phyloP scores from a whole-genome alignment of 2,888 invertebrate species.

The Hesperia comma region DNA sequence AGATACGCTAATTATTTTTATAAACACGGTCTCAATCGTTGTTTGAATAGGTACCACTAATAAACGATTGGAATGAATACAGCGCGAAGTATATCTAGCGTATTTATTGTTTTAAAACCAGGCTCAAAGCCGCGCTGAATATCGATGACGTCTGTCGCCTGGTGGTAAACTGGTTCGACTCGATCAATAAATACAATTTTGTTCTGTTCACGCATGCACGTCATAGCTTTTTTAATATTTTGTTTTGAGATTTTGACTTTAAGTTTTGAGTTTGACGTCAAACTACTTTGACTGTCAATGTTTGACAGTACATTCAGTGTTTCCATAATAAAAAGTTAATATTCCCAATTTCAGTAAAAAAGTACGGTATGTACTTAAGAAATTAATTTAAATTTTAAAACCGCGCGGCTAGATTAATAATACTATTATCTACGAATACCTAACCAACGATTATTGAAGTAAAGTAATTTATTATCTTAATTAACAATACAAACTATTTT shows the following conservation, averaged over 20 bases:
- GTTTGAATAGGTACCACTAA: slow-evolving; percentile 39
- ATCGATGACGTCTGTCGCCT: slow-evolving; percentile 37
- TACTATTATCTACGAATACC: too few relatives aligned
- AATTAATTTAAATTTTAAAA: too few relatives aligned
- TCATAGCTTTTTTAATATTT: neutral
- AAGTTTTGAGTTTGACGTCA: neutral
- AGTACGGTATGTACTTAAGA: too few relatives aligned
- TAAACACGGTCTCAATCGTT: slow-evolving; percentile 15
- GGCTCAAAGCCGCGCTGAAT: neutral
- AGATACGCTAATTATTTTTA: slow-evolving; percentile 36
- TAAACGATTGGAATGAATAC: slow-evolving; percentile 37
- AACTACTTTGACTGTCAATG: neutral
- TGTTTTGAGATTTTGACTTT: slow-evolving; percentile 4
- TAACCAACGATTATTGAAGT: too few relatives aligned
- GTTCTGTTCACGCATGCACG: slow-evolving; percentile 39
- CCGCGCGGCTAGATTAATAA: too few relatives aligned
- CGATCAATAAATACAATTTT: slow-evolving; percentile 58
- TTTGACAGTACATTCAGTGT: neutral
- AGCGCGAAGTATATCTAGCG: slow-evolving; percentile 53
- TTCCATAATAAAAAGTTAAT: neutral
- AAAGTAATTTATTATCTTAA: too few relatives aligned
- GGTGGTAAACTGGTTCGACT: slow-evolving; percentile 20
- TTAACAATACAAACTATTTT: too few relatives aligned
- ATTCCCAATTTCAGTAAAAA: neutral
- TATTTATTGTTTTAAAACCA: slow-evolving; percentile 54